A percentile compares a stretch with the other conserved stretches of the same genome.
These are phyloP conservation scores for Drosophila bocki DNA, from an alignment of 1,140 invertebrate genomes.

Conservation along the genomic window DNA sequence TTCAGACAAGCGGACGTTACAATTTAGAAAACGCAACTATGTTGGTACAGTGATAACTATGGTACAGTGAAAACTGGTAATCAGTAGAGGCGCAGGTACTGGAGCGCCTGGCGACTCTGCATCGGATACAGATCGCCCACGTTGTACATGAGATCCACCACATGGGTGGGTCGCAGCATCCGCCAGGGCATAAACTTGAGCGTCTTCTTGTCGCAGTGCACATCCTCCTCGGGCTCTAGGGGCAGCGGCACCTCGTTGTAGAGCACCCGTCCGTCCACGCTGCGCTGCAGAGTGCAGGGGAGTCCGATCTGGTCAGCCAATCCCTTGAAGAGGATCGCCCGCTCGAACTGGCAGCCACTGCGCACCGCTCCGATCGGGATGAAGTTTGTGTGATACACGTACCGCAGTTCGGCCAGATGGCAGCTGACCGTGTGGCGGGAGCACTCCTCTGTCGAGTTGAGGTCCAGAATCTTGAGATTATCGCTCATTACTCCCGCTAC, in stretches of 20 bases:
- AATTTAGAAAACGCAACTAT: conserved; percentile 42
- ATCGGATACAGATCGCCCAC: conserved; percentile 86
- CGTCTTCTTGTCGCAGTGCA: conserved; percentile 76
- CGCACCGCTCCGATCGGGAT: conserved; percentile 87
- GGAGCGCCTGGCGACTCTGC: conserved; percentile 82
- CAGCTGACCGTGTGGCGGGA: conserved; percentile 83
- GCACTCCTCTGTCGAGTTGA: conserved; percentile 81
- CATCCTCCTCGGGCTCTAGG: conserved; percentile 71
- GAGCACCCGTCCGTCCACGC: conserved; percentile 85
- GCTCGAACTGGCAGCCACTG: conserved; percentile 88
- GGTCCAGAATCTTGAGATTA: conserved; percentile 60
- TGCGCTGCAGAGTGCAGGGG: conserved; percentile 87
- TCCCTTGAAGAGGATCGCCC: conserved; percentile 89
- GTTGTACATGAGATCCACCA: conserved; percentile 87
- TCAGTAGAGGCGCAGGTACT: conserved; percentile 74
- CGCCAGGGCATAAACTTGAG: conserved; percentile 86
- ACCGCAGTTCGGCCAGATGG: conserved; percentile 84
- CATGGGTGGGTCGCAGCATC: conserved; percentile 87
- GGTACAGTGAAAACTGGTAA: background rate
- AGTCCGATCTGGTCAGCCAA: conserved; percentile 88
- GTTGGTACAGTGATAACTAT: background rate
- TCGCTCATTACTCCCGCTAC: conserved; percentile 58
- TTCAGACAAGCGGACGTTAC: conserved; percentile 2
- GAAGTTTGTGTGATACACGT: conserved; percentile 81
- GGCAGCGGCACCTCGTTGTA: conserved; percentile 89